These are phyloP conservation scores for Lutjanus erythropterus DNA, from an alignment of 2,113 vertebrate species.

Conservation along the genomic window DNA sequence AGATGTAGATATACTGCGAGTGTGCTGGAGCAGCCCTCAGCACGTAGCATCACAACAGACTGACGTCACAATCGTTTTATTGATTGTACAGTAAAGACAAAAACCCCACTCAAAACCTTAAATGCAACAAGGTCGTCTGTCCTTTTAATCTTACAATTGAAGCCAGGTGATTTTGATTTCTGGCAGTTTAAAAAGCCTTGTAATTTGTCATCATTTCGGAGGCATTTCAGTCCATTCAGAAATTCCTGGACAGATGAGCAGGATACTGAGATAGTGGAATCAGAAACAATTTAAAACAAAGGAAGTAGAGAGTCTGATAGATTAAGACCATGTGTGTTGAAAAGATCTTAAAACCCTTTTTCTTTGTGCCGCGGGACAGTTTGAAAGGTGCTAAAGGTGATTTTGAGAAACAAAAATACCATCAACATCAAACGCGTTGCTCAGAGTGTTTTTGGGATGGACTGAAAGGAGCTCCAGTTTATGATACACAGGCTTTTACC, in stretches of 20 bases:
- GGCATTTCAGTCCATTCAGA: slow-evolving; percentile 34
- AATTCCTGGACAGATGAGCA: slow-evolving; percentile 30
- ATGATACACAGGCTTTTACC: slow-evolving; percentile 42
- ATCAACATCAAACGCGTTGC: slow-evolving; percentile 26
- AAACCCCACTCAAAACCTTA: slow-evolving; percentile 15
- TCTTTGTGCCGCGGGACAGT: slow-evolving; percentile 8
- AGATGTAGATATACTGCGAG: slow-evolving; percentile 43
- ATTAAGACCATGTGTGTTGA: slow-evolving; percentile 34
- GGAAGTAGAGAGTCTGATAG: slow-evolving; percentile 1
- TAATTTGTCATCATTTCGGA: slow-evolving; percentile 1
- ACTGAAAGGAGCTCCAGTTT: slow-evolving; percentile 33
- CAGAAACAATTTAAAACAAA: slow-evolving; percentile 28
- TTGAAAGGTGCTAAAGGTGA: slow-evolving; percentile 27
- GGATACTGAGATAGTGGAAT: slow-evolving; percentile 18
- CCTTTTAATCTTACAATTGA: slow-evolving; percentile 13
- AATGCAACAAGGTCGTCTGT: slow-evolving; percentile 14
- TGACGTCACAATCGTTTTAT: slow-evolving; percentile 26
- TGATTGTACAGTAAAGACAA: slow-evolving; percentile 21
- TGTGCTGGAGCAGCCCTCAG: slow-evolving; percentile 34
- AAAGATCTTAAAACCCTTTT: slow-evolving; percentile 6
- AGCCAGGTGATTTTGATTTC: slow-evolving; percentile 31
- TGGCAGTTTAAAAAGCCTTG: background rate
- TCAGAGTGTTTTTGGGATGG: slow-evolving; percentile 2
- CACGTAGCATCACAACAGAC: slow-evolving; percentile 26
- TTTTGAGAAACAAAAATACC: slow-evolving; percentile 14